Percentiles rank a stretch among this genome's conserved stretches.
phyloP scores from a whole-genome alignment of 2,888 invertebrate species.

The Penaeus monodon region DNA sequence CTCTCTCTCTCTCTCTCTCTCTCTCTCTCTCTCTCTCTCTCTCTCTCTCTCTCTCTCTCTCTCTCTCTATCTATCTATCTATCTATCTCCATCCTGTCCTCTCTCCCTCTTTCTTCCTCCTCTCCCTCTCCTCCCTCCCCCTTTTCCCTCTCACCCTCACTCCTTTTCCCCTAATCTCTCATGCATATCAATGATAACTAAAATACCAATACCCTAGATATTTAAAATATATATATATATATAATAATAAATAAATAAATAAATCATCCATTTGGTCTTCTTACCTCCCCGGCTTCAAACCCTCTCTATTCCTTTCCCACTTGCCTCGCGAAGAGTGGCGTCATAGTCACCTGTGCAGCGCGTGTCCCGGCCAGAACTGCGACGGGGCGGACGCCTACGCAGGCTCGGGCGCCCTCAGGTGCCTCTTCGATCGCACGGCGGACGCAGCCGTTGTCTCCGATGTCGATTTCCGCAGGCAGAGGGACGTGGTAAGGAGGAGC shows the following conservation, averaged over 20 bases:
- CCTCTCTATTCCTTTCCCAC: too few species aligned
- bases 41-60: neutral
- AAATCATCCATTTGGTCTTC: too few species aligned
- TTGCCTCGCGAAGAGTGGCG: slow-evolving; percentile 6
- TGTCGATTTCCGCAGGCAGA: slow-evolving; percentile 26
- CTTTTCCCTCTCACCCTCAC: too few species aligned
- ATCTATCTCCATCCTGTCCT: too few species aligned
- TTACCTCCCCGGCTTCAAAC: neutral
- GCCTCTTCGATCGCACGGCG: slow-evolving; percentile 41
- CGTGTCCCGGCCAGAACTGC: slow-evolving; percentile 33
- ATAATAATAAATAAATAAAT: too few species aligned
- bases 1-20: neutral
- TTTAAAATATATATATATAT: too few species aligned
- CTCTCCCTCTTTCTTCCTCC: neutral
- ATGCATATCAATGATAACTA: too few species aligned
- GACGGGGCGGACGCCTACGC: slow-evolving; percentile 32
- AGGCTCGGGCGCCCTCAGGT: slow-evolving; percentile 35
- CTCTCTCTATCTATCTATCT: neutral
- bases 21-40: too few species aligned
- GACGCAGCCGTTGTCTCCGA: slow-evolving; percentile 54
- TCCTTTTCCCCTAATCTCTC: too few species aligned
- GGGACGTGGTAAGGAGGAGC: slow-evolving; percentile 16
- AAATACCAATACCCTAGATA: too few species aligned
- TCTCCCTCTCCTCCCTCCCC: too few species aligned
- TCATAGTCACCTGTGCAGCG: slow-evolving; percentile 31